Percentiles rank a stretch among this genome's conserved stretches.
phyloP scores from a whole-genome alignment of 2,113 vertebrate species.

The Gallinago paraguaiae region DNA sequence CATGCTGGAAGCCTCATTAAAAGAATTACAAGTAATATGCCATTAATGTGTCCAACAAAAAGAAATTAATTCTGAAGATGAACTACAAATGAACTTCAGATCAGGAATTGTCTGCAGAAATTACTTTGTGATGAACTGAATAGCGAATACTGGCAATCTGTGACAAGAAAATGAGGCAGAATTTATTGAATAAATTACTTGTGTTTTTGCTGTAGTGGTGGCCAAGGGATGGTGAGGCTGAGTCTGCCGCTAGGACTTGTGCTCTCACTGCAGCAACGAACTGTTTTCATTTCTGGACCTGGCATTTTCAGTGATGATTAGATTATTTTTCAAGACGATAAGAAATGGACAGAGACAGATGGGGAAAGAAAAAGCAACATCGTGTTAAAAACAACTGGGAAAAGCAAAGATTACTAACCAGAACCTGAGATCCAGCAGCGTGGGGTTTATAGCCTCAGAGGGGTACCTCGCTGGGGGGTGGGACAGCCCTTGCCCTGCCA shows the following conservation, averaged over 20 bases:
- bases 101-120: slow-evolving; percentile 40
- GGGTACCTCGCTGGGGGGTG: not conserved
- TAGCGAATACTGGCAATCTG: not conserved
- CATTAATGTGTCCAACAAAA: slow-evolving; percentile 41
- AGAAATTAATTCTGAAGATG: slow-evolving; percentile 52
- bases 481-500: not conserved
- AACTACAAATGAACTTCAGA: slow-evolving; percentile 41
- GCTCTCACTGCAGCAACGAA: not conserved
- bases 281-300: not conserved
- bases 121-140: slow-evolving; percentile 20
- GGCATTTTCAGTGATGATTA: not conserved
- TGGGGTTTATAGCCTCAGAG: accelerated
- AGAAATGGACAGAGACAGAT: not conserved
- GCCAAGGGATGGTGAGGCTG: not conserved
- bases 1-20: slow-evolving; percentile 34
- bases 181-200: not conserved
- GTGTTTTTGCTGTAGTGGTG: not conserved
- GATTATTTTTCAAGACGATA: not conserved
- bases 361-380: not conserved
- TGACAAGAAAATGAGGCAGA: slow-evolving; percentile 22
- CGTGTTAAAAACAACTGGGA: too few species aligned
- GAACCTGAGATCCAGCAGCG: not conserved
- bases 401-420: not conserved
- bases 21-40: slow-evolving; percentile 18
- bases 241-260: not conserved